Conservation (phyloP, 2,113 vertebrate genomes). For the Irena cyanogastra region DNA sequence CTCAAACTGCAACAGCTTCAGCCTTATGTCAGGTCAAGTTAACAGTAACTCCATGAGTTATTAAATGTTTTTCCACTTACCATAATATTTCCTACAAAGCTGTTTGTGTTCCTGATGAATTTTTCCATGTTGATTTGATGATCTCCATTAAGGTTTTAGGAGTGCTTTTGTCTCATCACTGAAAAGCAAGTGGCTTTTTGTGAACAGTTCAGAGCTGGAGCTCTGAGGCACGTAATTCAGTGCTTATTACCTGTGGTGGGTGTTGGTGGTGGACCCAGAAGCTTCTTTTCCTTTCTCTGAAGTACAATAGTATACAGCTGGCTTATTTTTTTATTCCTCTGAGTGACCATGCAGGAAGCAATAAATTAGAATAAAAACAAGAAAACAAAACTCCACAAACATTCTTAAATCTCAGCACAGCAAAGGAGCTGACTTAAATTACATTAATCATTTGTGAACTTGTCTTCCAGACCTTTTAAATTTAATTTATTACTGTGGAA, state of each 20-base stretch:
- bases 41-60: neutral
- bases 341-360: slow-evolving; percentile 16
- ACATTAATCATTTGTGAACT: neutral
- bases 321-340: neutral
- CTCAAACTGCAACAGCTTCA: neutral
- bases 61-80: neutral
- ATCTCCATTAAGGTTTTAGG: neutral
- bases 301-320: neutral
- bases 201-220: neutral
- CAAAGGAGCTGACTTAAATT: neutral
- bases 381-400: neutral
- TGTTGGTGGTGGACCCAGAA: neutral
- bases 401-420: neutral
- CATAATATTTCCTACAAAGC: neutral
- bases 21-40: neutral
- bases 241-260: neutral
- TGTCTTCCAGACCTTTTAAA: neutral
- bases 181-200: neutral
- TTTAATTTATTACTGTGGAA: neutral
- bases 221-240: neutral
- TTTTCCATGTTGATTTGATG: neutral
- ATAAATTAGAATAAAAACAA: neutral
- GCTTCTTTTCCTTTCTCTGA: neutral
- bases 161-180: neutral
- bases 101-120: neutral